A percentile compares a stretch with the other conserved stretches of the same genome.
phyloP scores from a whole-genome alignment of 2,888 invertebrate species.

The Andrena trimmerana region DNA sequence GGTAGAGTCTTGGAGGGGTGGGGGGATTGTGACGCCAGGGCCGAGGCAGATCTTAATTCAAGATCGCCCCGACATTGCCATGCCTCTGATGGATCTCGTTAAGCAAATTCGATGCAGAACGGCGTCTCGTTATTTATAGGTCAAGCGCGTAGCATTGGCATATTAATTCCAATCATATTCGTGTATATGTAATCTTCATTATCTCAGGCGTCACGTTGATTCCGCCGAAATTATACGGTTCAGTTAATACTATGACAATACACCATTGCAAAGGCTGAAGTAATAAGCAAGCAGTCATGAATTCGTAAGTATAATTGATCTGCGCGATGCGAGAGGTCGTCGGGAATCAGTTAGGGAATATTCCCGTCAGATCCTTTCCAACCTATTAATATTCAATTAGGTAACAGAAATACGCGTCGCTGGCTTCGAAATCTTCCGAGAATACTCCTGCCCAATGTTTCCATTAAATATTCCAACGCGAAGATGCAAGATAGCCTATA shows the following conservation, averaged over 20 bases:
- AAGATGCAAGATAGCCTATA: no score
- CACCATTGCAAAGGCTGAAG: neutral
- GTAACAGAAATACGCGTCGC: no score
- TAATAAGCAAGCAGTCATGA: neutral
- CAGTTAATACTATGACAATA: no score
- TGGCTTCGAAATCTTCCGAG: neutral
- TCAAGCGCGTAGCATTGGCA: slow-evolving; percentile 22
- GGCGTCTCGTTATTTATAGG: slow-evolving; percentile 40
- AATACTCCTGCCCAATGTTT: neutral
- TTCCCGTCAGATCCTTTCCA: neutral
- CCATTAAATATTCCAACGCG: neutral
- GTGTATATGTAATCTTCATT: neutral
- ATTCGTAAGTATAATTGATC: neutral
- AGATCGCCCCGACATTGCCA: slow-evolving; percentile 30
- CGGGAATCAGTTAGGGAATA: slow-evolving; percentile 2
- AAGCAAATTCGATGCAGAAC: slow-evolving; percentile 37
- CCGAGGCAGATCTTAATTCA: slow-evolving; percentile 7
- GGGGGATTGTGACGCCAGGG: neutral
- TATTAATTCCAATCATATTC: neutral
- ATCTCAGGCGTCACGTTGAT: neutral
- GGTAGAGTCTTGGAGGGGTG: neutral
- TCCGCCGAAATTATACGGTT: neutral
- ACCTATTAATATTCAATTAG: neutral
- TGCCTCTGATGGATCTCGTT: slow-evolving; percentile 21
- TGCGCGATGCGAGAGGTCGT: neutral